Evolutionary conservation across 2,797 vertebrate genomes (phyloP).

Genomic region (Cottoperca gobio): DNA sequence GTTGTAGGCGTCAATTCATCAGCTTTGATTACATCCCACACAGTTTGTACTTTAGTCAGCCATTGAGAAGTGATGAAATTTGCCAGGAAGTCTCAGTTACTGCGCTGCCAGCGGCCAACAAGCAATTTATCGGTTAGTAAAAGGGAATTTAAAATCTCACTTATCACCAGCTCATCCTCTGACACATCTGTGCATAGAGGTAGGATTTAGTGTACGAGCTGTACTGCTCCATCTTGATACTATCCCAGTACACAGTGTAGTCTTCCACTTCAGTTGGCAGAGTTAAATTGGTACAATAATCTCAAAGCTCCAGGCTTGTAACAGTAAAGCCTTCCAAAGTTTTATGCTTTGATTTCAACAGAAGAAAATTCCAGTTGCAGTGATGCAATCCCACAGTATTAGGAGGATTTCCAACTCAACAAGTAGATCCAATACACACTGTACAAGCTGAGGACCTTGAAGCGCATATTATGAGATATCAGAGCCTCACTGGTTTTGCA

Average conservation of each 20-base stretch:
- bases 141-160: conserved; percentile 2
- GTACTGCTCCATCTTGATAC: not conserved
- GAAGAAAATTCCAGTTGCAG: not conserved
- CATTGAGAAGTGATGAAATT: conserved; percentile 22
- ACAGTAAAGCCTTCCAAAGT: not conserved
- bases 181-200: not conserved
- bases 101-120: not conserved
- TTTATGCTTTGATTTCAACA: not conserved
- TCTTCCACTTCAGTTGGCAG: not conserved
- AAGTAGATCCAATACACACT: conserved; percentile 3
- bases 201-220: not conserved
- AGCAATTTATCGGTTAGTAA: not conserved
- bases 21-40: not conserved
- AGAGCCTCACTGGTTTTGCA: not conserved
- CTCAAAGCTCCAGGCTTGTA: not conserved
- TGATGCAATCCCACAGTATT: not conserved
- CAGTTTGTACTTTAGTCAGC: not conserved
- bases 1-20: not conserved
- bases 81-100: not conserved
- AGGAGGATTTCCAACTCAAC: conserved; percentile 5
- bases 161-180: not conserved
- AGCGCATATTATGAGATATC: conserved; percentile 11
- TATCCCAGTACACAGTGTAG: not conserved
- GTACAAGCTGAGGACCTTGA: not conserved
- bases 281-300: not conserved